Evolutionary conservation across 1,140 invertebrate genomes (phyloP), one percentile per base, ranked within the genome.

Genomic region (Scaptodrosophila lebanonensis): DNA sequence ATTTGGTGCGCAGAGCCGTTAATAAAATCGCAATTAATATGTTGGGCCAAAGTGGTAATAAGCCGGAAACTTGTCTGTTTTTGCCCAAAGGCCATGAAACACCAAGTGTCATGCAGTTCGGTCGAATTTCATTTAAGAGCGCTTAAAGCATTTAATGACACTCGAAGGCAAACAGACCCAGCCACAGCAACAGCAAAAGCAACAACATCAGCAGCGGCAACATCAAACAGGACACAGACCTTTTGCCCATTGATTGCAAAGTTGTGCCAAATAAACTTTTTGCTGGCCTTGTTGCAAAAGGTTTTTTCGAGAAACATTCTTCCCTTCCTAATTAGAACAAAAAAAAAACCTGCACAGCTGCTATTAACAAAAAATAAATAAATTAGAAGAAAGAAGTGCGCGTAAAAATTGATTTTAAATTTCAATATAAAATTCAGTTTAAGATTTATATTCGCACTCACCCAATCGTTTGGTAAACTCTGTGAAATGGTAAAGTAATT

Each of bases 401-500:
- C 59, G 65, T 51, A 50, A 18, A 77, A 79, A 77, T 65, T 63
- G 72, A 68, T 65, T 72, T 77, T 79, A 73, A 79, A 73, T 79
- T 76, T 77, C 64, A 54, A 39, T 51, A 79, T 20, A 27, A 20
- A 44, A 15, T 29, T n/a, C 57, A 45, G 50, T 57, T 42, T 57
- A 53, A 60, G 27, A n/a, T 44, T 60, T 27, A 50, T 29, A 12
- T 18, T 29, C 22, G 44, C 33, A 45, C 27, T n/a, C 32, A 32
- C n/a, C 29, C 11, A 27, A 15, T 38, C 50, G 39, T 18, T 33
- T 18, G 8, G 15, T 42, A 9, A 12, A 11, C 7, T n/a, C 22
- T 27, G n/a, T 39, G 40, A 32, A 18, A 39, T 48, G 27, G 4
- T 32, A 39, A 64, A 51, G 59, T 68, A 73, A 79, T 79, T 77